A percentile compares a stretch with the other conserved stretches of the same genome.
Evolutionary conservation across 2,797 vertebrate genomes (phyloP).

Genomic region (Danio tinwini): DNA sequence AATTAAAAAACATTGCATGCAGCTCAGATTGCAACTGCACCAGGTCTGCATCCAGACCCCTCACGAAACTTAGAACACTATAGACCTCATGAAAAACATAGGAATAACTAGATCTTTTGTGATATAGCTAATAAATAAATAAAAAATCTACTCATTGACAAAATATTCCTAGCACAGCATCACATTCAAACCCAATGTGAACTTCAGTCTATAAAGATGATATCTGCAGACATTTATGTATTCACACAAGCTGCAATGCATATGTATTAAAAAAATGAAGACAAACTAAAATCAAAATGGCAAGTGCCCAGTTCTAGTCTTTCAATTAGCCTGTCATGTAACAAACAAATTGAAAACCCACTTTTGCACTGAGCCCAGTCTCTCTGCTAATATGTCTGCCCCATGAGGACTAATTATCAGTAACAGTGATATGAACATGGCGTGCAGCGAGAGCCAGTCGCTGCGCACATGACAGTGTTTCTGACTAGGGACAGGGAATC

Average conservation of each 20-base stretch:
- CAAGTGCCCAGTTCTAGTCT: neutral
- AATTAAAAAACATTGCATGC: too few relatives aligned
- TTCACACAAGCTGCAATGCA: neutral
- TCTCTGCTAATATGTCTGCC: slow-evolving; percentile 65
- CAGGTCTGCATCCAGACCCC: too few relatives aligned
- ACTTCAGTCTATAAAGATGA: neutral
- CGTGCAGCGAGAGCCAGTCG: slow-evolving; percentile 61
- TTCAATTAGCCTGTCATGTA: slow-evolving; percentile 57
- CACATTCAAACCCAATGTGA: neutral
- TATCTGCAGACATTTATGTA: too few relatives aligned
- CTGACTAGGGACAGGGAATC: slow-evolving; percentile 17
- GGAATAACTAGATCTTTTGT: neutral
- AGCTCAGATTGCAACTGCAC: too few relatives aligned
- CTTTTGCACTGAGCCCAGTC: slow-evolving; percentile 52
- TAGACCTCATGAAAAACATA: neutral
- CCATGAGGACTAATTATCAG: slow-evolving; percentile 68
- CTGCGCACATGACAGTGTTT: slow-evolving; percentile 57
- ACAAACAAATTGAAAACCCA: slow-evolving; percentile 62
- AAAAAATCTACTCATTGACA: neutral
- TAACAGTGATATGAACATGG: slow-evolving; percentile 70
- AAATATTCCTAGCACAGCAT: neutral
- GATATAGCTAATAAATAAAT: neutral
- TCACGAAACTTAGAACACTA: neutral
- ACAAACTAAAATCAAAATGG: neutral
- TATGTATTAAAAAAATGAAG: neutral